Base-by-base conservation (phyloP, 2,888 invertebrate species). In the Peribatodes rhomboidaria region DNA sequence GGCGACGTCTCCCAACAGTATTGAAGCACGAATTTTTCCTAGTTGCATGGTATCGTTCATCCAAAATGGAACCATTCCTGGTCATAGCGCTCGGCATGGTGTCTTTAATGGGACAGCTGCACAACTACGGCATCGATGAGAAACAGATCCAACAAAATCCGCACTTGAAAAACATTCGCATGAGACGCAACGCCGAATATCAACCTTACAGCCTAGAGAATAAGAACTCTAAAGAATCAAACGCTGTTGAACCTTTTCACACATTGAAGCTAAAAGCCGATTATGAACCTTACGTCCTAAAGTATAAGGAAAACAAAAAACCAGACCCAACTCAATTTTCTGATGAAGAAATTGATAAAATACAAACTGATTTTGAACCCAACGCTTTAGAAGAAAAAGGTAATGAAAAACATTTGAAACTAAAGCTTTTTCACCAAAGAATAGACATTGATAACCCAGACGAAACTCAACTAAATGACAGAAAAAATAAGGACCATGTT, bases 81-180 rank as follows among this genome's bases (percentile, higher is more conserved):
- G 10, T 67, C 1, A 1, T 67, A 10, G 49, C 66, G 0, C 62
- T 80, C 0, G 68, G 80, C 0, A 42, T 84, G 0, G 16, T 79
- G 0, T 80, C 82, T 3, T 64, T 85, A 9, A 39, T 83, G 0
- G 78, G 74, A 0, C 73, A 77, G 33, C 47, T 66, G 0, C 56
- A 74, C 4, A 86, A 83, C 37, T 84, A 79, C 42, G 82, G 76
- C 0, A 83, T 86, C 0, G 66, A 79, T 2, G 54, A 27, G 27
- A 27, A 27, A 6, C 27, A 27, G 6, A 2, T 59, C 0, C 59
- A 74, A 0, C 70, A 77, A 0, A 64, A 77, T 13, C 76, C 77
- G 0, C 61, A 78, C 1, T 65, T 79, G 2, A 75, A 72, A 8
- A 61, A 80, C n/a, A 49, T 81, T 6, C 37, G 80, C 46, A 84